Conservation (phyloP, 2,888 invertebrate species). For the Leptopterna dolabrata region DNA sequence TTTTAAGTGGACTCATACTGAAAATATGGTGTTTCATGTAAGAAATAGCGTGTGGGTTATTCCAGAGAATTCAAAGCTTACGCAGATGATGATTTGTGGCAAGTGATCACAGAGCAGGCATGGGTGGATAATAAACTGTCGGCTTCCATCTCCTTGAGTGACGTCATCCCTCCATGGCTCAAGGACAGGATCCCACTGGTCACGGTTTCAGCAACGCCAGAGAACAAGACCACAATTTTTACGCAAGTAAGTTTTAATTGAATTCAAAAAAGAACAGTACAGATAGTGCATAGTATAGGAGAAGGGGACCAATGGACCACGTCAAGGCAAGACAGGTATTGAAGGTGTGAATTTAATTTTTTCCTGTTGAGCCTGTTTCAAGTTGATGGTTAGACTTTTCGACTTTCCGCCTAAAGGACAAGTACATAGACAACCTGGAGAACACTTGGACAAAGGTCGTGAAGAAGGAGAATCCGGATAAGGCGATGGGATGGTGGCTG, state of each 20-base stretch:
- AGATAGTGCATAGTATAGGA: no score
- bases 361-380: no score
- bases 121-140: conserved; percentile 72
- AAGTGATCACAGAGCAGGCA: conserved; percentile 62
- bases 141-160: conserved; percentile 72
- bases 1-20: neutral
- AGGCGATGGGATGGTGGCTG: conserved; percentile 60
- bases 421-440: conserved; percentile 61
- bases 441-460: conserved; percentile 60
- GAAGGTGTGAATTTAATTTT: no score
- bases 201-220: conserved; percentile 77
- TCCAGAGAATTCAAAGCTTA: conserved; percentile 76
- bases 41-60: neutral
- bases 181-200: conserved; percentile 82
- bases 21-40: neutral
- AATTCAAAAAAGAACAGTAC: no score
- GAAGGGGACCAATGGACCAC: no score
- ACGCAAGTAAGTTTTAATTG: conserved; percentile 71
- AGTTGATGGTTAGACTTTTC: no score
- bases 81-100: conserved; percentile 73
- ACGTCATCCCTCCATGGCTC: conserved; percentile 85
- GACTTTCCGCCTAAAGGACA: conserved; percentile 61
- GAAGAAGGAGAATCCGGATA: conserved; percentile 60
- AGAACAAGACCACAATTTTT: conserved; percentile 72
- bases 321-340: no score